Base-by-base conservation (phyloP, 2,888 invertebrate genomes). In the Harpalus rubripes region DNA sequence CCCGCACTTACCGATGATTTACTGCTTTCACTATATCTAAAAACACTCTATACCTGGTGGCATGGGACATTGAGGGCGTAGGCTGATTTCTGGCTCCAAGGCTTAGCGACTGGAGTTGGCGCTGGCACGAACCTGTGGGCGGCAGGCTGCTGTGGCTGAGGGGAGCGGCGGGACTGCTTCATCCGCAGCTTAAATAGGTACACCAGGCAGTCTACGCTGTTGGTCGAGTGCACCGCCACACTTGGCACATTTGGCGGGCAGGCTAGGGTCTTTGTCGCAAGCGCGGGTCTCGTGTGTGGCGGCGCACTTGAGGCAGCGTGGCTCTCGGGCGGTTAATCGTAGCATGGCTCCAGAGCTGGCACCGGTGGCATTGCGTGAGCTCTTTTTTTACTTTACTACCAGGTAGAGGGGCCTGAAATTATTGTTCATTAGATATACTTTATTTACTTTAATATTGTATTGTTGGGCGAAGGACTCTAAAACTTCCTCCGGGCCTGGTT, bases 321-420 rank as follows among this genome's bases (percentile, higher is more conserved):
- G 18, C n/a, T 68, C 39, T 32, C 39, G 1, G 68, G 3, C 10
- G 16, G 18, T 39, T 32, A 0, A 41, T 3, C 8, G 72, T 72
- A 0, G 72, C 72, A n/a, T 72, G 72, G 1, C 22, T 7, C 68
- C 72, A 72, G 7, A 32, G 10, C 15, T 72, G 16, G n/a, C 72
- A 72, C 8, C 72, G 72, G 15, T 72, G 72, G 18, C 72, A 72
- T 39, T 72, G 41, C 0, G 44, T 39, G 1, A 72, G n/a, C 7
- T 10, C 18, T n/a, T 72, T 72, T 72, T 44, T 68, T 68, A 39
- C 22, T 68, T 3, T 10, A 16, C 1, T 68, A 26, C n/a, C 68
- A 5, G 22, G 18, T 22, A 63, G 0, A 63, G 63, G 1, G 63
- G 63, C 3, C 63, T 6, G 22, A 22, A 26, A 1, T 63, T 4